phyloP scores from a whole-genome alignment of 2,888 invertebrate species.

The Carterocephalus palaemon region DNA sequence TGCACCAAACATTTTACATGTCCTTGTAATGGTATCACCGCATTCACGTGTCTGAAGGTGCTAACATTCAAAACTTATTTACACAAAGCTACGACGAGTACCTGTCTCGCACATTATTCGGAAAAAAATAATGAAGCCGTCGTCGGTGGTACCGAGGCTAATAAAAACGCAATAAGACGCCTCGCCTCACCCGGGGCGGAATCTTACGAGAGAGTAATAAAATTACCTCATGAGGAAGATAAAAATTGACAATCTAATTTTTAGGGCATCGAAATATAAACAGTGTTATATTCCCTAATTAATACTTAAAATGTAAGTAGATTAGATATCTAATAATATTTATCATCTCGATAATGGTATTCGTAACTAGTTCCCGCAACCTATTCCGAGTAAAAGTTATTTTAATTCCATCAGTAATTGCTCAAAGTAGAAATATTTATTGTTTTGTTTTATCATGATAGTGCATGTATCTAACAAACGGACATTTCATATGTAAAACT shows the following conservation, averaged over 20 bases:
- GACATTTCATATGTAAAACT: no score
- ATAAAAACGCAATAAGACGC: constrained; percentile 71
- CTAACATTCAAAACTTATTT: constrained; percentile 48
- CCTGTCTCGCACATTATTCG: constrained; percentile 54
- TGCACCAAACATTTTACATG: no score
- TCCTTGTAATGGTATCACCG: constrained; percentile 26
- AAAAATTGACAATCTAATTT: constrained; percentile 63
- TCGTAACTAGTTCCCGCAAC: no score
- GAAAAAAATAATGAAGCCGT: constrained; percentile 60
- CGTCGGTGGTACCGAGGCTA: constrained; percentile 48
- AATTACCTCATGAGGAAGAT: constrained; percentile 64
- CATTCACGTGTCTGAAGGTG: constrained; percentile 11
- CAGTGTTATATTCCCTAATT: constrained; percentile 30
- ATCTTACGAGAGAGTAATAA: constrained; percentile 63
- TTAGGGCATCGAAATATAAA: constrained; percentile 37
- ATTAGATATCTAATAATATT: no score
- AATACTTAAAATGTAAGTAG: constrained; percentile 19
- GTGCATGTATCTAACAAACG: no score
- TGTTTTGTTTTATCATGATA: no score
- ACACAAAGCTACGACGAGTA: constrained; percentile 38
- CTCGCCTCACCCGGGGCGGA: constrained; percentile 52
- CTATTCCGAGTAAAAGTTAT: no score
- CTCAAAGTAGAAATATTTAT: no score
- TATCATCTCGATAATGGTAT: no score
- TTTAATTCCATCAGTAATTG: no score